Evolutionary conservation across 2,113 vertebrate genomes (phyloP).

Genomic region (Lepisosteus osseus): DNA sequence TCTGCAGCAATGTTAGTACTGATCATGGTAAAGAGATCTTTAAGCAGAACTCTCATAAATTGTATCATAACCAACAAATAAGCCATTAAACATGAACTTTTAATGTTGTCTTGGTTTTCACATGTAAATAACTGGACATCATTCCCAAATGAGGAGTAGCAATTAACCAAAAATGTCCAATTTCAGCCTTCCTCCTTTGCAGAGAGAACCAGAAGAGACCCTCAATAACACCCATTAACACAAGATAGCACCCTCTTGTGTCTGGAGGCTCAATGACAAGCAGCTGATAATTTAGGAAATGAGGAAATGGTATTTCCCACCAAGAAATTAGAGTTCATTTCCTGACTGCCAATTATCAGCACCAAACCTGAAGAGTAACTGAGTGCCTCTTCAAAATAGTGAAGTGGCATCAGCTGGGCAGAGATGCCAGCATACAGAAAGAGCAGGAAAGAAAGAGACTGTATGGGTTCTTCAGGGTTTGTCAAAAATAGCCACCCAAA

Average conservation of each 20-base stretch:
- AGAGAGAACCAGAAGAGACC: constrained; percentile 53
- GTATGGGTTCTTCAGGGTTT: constrained; percentile 31
- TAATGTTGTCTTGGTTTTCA: neutral
- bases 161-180: neutral
- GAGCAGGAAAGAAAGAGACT: neutral
- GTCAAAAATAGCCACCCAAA: constrained; percentile 52
- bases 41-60: too few relatives aligned
- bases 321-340: constrained; percentile 48
- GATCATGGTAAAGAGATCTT: too few relatives aligned
- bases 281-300: constrained; percentile 63
- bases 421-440: neutral
- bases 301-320: constrained; percentile 50
- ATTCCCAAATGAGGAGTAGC: neutral
- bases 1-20: too few relatives aligned
- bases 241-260: constrained; percentile 52
- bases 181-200: constrained; percentile 59
- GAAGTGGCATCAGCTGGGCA: constrained; percentile 55
- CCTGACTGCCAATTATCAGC: constrained; percentile 60
- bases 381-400: constrained; percentile 48
- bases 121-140: constrained; percentile 19
- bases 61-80: too few relatives aligned
- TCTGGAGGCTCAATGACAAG: constrained; percentile 53
- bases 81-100: neutral
- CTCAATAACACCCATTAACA: constrained; percentile 50
- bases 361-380: constrained; percentile 29